These are phyloP conservation scores for Poecilus cupreus DNA, from an alignment of 2,888 invertebrate species.

Conservation along the genomic window DNA sequence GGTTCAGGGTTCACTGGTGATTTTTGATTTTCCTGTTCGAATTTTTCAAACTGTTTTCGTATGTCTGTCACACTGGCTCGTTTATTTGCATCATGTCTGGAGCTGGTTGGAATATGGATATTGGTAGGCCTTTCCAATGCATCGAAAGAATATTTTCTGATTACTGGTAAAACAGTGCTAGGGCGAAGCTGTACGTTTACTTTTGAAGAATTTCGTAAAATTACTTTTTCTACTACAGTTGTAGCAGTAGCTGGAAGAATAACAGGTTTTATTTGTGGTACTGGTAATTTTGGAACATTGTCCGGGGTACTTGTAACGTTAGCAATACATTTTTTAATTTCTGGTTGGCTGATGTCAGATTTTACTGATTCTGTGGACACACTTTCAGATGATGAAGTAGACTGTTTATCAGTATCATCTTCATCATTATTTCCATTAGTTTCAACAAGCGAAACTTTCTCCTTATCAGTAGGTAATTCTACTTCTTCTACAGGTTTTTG, in stretches of 20 bases:
- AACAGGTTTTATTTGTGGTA: slow-evolving; percentile 6
- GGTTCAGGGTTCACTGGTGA: not conserved
- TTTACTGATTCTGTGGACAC: slow-evolving; percentile 25
- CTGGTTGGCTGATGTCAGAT: slow-evolving; percentile 18
- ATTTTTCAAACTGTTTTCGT: slow-evolving; percentile 76
- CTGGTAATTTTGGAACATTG: not conserved
- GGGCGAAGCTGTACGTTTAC: not conserved
- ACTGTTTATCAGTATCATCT: slow-evolving; percentile 28
- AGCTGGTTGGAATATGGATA: slow-evolving; percentile 19
- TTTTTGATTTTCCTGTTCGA: slow-evolving; percentile 48
- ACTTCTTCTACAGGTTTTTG: slow-evolving; percentile 11
- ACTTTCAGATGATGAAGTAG: slow-evolving; percentile 25
- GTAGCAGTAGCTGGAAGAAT: not conserved
- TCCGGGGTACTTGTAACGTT: not conserved
- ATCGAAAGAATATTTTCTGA: slow-evolving; percentile 36
- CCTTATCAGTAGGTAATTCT: slow-evolving; percentile 31
- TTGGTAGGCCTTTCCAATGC: slow-evolving; percentile 2
- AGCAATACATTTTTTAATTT: slow-evolving; percentile 3
- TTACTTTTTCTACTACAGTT: slow-evolving; percentile 15
- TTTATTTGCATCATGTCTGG: slow-evolving; percentile 61
- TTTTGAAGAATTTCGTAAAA: slow-evolving; percentile 15
- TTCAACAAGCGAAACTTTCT: slow-evolving; percentile 63
- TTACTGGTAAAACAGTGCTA: slow-evolving; percentile 9
- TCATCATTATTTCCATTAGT: slow-evolving; percentile 59
- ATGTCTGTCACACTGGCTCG: slow-evolving; percentile 75